Evolutionary conservation across 64 coral and sea anemone genomes (phyloP).

Genomic region (Platygyra sinensis): DNA sequence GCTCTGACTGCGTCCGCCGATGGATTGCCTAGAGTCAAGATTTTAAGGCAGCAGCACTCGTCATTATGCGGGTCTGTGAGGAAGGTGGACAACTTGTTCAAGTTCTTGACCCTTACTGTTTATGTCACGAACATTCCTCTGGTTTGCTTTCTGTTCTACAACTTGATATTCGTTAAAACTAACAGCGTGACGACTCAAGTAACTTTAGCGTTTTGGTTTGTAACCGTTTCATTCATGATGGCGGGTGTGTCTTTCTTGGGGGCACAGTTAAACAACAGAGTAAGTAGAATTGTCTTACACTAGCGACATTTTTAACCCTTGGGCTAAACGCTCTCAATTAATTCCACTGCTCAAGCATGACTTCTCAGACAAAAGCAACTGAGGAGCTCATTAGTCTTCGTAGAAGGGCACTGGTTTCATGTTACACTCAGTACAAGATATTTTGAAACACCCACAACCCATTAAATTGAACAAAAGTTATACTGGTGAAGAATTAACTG

Average conservation of each 20-base stretch:
- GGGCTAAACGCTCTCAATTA: no score
- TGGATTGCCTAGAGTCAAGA: constrained; percentile 19
- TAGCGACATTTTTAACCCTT: no score
- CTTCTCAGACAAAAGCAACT: no score
- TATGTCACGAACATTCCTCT: constrained; percentile 50
- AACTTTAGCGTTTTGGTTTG: constrained; percentile 42
- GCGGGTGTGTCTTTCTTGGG: constrained; percentile 14
- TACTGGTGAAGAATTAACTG: no score
- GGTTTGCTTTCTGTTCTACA: constrained; percentile 30
- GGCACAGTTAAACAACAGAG: constrained; percentile 32
- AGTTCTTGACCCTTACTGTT: constrained; percentile 40
- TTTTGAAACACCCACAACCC: no score
- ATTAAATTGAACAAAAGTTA: no score
- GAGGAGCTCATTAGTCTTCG: no score
- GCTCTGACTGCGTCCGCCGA: constrained; percentile 4
- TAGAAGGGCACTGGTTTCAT: no score
- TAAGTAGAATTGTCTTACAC: not conserved
- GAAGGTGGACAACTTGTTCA: constrained; percentile 49
- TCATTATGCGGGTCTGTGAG: constrained; percentile 45
- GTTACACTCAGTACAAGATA: no score
- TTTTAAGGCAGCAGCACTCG: constrained; percentile 37
- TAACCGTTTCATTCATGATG: constrained; percentile 10
- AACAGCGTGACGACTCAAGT: not conserved
- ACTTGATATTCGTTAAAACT: constrained; percentile 16
- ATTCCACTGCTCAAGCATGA: no score